Base-by-base conservation (phyloP, 2,113 vertebrate species). In the Rissa tridactyla region DNA sequence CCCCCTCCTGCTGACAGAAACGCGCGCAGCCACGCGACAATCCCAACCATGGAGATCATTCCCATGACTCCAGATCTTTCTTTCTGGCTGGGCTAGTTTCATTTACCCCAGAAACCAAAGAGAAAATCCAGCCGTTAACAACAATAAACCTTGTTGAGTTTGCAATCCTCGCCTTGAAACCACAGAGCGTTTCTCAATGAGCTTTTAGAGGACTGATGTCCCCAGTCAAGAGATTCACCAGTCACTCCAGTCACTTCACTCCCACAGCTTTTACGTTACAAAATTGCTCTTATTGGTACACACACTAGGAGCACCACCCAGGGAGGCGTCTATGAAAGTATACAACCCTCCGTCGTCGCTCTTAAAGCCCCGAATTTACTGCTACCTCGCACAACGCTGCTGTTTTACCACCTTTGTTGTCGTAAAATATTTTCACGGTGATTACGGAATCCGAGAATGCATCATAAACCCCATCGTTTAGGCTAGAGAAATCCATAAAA, bases 21-120 rank as follows among this genome's bases (percentile, higher is more conserved):
- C 47, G 13, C 5, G 2, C 2, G 4, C 1, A 8, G 16, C 15
- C 40, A 25, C 3, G 1, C 0, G 4, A 36, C 57, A 11, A 17
- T 16, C 52, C 36, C 42, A 46, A n/a, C 23, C 11, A 10, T 0
- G 3, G 68, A 40, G n/a, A 52, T 15, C 15, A 30, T 10, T 16
- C 3, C 44, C 6, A 0, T 11, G 30, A 19, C 36, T 58, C 65
- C 44, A 38, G 36, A 38, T 22, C 30, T 26, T 40, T 22, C 8
- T 17, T 38, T 49, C 42, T 15, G 44, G 15, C 36, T 52, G 9
- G 10, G 34, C 10, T 38, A 5, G 12, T 20, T 57, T n/a, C 23
- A 15, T 58, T 58, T n/a, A 64, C 7, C 29, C 18, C 26, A 4
- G 11, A 23, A 88, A 47, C 21, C 73, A 38, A 44, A n/a, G 5